Evolutionary conservation across 2,797 vertebrate genomes (phyloP), one percentile per base, ranked within the genome.

Genomic region (Poecilia gillii): DNA sequence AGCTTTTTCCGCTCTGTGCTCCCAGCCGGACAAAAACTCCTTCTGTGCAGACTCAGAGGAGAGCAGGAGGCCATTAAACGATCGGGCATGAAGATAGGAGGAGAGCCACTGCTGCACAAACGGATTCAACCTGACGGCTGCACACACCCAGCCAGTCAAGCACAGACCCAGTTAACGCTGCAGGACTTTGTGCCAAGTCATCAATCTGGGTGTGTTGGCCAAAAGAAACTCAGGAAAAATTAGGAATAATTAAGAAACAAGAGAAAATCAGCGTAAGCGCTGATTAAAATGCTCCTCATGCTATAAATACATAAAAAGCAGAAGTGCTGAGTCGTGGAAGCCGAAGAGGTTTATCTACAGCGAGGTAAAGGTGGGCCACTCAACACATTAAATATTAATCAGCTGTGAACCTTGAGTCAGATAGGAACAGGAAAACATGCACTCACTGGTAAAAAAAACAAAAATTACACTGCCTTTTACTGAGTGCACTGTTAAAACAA

Each of bases 331-430:
- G 84, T 79, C 5, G 16, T 76, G 51, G 88, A 82, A 86, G 75
- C 80, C 79, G 55, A 68, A 13, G 25, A 82, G 76, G 51, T 78
- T 57, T 82, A 64, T 64, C 74, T 75, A 47, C 78, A 80, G 83
- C 20, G 81, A 76, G 72, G 81, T 2, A 72, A 81, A 78, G 78
- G 81, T 78, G 87, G 77, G 82, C 66, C 78, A 80, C 31, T 3
- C 31, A 8, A 49, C 46, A 59, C 45, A 89, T 91, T 84, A 91
- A 90, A 91, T 85, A 92, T 93, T 93, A 77, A 81, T 91, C 88
- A 85, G 83, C 90, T 82, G 71, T 74, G 78, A 89, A 87, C 66
- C 77, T 75, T 59, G 57, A 74, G 41, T 75, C 81, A 76, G 73
- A 68, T 78, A 74, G 62, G 49, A 76, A 85, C 70, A 39, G 73